phyloP scores from a whole-genome alignment of 2,888 invertebrate genomes.

The Lypha dubia region DNA sequence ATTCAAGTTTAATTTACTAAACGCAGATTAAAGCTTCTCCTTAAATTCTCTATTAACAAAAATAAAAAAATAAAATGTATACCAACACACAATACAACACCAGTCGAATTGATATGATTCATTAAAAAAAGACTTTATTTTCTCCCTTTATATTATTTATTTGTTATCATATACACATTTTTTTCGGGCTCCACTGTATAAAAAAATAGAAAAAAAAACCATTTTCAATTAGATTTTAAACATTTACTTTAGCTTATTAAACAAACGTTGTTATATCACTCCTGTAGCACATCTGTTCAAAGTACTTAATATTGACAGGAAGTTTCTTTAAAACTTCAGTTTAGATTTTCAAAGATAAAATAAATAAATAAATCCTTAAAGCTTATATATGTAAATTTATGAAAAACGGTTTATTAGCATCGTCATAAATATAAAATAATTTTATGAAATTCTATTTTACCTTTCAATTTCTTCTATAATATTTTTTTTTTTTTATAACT shows the following conservation, averaged over 20 bases:
- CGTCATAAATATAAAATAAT: neutral
- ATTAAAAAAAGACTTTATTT: too few species aligned
- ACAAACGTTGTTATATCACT: neutral
- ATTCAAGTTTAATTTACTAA: too few species aligned
- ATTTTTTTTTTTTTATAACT: neutral
- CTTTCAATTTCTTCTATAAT: neutral
- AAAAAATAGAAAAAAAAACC: neutral
- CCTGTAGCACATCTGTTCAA: neutral
- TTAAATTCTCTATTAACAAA: too few species aligned
- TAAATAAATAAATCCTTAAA: neutral
- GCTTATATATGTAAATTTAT: conserved; percentile 4
- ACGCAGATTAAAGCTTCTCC: too few species aligned
- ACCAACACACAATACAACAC: too few species aligned
- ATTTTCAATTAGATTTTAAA: neutral
- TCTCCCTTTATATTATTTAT: too few species aligned
- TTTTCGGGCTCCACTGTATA: too few species aligned
- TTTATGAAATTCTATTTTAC: neutral
- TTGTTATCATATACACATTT: too few species aligned
- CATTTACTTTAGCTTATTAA: neutral
- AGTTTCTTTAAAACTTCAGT: neutral
- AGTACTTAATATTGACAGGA: neutral
- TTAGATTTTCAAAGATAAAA: neutral
- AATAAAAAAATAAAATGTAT: too few species aligned
- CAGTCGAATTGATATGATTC: too few species aligned
- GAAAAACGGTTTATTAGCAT: neutral